These are phyloP conservation scores for Amphiduros pacificus DNA, from an alignment of 2,888 invertebrate species.

Conservation along the genomic window DNA sequence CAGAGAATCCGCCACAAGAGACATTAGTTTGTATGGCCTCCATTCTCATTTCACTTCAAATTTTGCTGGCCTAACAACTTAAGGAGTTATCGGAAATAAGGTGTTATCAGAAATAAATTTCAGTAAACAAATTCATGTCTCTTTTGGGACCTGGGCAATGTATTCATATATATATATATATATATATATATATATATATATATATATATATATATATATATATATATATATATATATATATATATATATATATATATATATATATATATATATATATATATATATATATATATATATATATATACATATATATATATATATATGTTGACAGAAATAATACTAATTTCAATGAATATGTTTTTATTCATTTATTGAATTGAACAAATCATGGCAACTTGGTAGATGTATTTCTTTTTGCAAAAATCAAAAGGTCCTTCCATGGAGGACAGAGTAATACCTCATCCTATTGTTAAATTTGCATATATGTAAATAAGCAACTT, in stretches of 20 bases:
- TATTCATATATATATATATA: conserved; percentile 11
- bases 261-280: background rate
- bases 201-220: conserved; percentile 15
- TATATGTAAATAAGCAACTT: too few species aligned
- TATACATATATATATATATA: background rate
- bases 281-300: background rate
- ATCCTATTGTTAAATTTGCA: too few species aligned
- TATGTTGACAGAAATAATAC: background rate
- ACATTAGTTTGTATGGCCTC: too few species aligned
- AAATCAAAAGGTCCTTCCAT: too few species aligned
- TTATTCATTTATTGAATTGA: too few species aligned
- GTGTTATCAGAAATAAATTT: background rate
- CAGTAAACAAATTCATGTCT: background rate
- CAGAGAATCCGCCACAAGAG: too few species aligned
- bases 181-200: conserved; percentile 16
- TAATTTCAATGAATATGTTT: background rate
- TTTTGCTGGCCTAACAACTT: too few species aligned
- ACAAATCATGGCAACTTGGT: too few species aligned
- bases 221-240: conserved; percentile 9
- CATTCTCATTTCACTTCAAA: too few species aligned
- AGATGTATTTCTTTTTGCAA: too few species aligned
- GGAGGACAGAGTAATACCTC: too few species aligned
- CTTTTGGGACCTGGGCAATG: background rate
- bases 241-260: background rate
- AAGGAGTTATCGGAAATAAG: too few species aligned